Evolutionary conservation across 2,113 vertebrate genomes (phyloP).

Genomic region (Ancistrus triradiatus): DNA sequence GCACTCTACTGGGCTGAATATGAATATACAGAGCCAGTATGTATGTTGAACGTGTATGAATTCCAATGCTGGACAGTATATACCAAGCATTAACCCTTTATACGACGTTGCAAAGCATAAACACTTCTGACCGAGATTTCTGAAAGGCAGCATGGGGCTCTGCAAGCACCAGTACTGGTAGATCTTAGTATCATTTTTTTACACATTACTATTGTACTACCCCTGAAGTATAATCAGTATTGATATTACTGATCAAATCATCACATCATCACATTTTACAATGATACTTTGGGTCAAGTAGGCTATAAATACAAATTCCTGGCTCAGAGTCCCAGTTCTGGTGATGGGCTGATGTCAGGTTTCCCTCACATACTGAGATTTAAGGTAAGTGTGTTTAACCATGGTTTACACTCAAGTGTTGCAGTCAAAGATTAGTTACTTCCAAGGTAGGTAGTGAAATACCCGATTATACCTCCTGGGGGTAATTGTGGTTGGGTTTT

Average conservation of each 20-base stretch:
- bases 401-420: no score
- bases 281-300: background rate
- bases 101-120: constrained; percentile 1
- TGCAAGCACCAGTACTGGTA: constrained; percentile 13
- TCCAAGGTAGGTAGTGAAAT: constrained; percentile 31
- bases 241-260: constrained; percentile 7
- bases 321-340: constrained; percentile 3
- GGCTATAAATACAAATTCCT: constrained; percentile 19
- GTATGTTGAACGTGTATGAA: background rate
- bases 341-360: background rate
- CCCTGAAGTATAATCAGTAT: constrained; percentile 19
- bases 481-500: constrained; percentile 7
- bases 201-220: constrained; percentile 30
- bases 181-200: constrained; percentile 4
- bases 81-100: constrained; percentile 18
- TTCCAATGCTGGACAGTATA: constrained; percentile 34
- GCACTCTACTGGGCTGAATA: background rate
- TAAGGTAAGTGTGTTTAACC: no score
- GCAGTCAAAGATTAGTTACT: no score
- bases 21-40: constrained; percentile 6
- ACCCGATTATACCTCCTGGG: constrained; percentile 32
- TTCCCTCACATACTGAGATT: background rate
- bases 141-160: constrained; percentile 19
- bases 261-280: constrained; percentile 1
- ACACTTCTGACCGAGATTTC: constrained; percentile 1